A percentile compares a stretch with the other conserved stretches of the same genome.
These are phyloP conservation scores for Antheraea yamamai DNA, from an alignment of 2,888 invertebrate genomes.

Conservation along the genomic window DNA sequence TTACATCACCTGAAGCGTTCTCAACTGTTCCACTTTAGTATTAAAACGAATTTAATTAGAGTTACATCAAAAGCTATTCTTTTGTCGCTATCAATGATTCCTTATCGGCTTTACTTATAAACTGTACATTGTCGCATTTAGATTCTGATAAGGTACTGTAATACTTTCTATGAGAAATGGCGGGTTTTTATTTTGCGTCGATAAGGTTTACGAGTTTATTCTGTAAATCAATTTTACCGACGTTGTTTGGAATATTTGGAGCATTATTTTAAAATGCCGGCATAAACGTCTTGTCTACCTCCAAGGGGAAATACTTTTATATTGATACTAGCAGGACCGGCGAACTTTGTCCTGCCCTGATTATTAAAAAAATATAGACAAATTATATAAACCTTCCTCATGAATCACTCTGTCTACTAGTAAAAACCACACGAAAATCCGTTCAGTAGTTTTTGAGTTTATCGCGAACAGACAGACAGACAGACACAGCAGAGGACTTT, in stretches of 20 bases:
- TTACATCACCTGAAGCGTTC: not conserved
- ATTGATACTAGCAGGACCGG: too few relatives aligned
- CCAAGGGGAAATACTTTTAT: too few relatives aligned
- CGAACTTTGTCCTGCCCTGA: too few relatives aligned
- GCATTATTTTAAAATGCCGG: not conserved
- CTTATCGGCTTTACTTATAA: conserved; percentile 42
- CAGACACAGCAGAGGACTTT: too few relatives aligned
- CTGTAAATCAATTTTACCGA: not conserved
- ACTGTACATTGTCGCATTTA: conserved; percentile 41
- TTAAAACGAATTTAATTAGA: not conserved
- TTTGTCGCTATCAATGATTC: conserved; percentile 40
- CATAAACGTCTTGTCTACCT: too few relatives aligned
- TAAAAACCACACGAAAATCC: too few relatives aligned
- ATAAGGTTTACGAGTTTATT: conserved; percentile 1
- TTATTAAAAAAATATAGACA: too few relatives aligned
- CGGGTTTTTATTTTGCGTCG: conserved; percentile 7
- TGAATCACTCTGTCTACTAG: too few relatives aligned
- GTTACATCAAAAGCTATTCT: not conserved
- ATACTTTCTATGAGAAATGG: conserved; percentile 1
- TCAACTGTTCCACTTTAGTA: not conserved
- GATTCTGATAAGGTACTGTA: conserved; percentile 38
- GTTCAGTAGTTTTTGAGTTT: too few relatives aligned
- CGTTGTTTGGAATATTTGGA: not conserved
- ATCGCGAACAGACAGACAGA: too few relatives aligned
- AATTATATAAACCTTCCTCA: too few relatives aligned